Conservation (phyloP, 2,113 vertebrate species). For the Eonycteris spelaea region DNA sequence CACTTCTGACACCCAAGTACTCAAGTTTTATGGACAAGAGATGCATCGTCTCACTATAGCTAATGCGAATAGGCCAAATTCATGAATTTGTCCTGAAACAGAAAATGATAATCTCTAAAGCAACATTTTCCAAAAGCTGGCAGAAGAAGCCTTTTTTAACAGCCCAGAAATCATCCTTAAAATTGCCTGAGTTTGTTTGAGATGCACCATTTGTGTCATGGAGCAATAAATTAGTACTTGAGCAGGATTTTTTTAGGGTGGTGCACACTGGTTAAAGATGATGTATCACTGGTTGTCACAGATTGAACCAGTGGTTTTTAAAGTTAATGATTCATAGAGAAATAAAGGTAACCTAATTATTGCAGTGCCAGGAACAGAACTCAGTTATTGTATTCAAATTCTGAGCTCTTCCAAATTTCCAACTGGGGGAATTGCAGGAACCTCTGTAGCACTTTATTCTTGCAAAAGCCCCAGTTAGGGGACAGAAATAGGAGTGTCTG, state of each 20-base stretch:
- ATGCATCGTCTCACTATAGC: slow-evolving; percentile 63
- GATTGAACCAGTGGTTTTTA: slow-evolving; percentile 64
- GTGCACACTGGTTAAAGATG: slow-evolving; percentile 51
- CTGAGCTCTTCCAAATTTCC: slow-evolving; percentile 27
- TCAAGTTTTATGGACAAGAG: slow-evolving; percentile 80
- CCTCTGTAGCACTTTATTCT: not conserved
- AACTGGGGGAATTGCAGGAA: not conserved
- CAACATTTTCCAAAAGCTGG: slow-evolving; percentile 56
- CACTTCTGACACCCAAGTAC: slow-evolving; percentile 79
- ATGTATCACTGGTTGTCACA: slow-evolving; percentile 69
- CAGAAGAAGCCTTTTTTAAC: slow-evolving; percentile 33
- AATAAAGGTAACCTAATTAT: slow-evolving; percentile 57
- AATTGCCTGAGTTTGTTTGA: slow-evolving; percentile 44
- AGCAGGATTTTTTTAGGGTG: slow-evolving; percentile 36
- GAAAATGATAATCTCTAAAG: slow-evolving; percentile 57
- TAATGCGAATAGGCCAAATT: slow-evolving; percentile 69
- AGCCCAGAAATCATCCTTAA: slow-evolving; percentile 61
- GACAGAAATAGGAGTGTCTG: not conserved
- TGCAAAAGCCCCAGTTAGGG: not conserved
- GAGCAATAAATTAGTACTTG: slow-evolving; percentile 65
- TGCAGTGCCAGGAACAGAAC: slow-evolving; percentile 32
- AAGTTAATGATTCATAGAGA: slow-evolving; percentile 74
- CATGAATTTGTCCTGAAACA: slow-evolving; percentile 46
- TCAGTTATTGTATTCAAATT: slow-evolving; percentile 28
- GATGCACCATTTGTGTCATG: slow-evolving; percentile 41